Evolutionary conservation across 2,797 vertebrate genomes (phyloP).

Genomic region (Helostoma temminkii): DNA sequence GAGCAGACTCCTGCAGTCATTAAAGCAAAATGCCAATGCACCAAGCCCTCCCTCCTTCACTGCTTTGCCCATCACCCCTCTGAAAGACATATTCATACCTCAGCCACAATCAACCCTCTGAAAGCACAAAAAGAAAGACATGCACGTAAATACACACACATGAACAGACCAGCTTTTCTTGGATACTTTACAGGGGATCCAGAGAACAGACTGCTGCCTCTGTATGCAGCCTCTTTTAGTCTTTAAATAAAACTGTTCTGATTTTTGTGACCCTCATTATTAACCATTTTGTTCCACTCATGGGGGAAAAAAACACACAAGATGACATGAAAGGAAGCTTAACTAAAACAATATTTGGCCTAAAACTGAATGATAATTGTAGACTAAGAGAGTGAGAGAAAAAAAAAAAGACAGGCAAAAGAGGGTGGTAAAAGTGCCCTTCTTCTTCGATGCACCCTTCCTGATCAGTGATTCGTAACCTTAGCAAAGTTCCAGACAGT

Average conservation of each 20-base stretch:
- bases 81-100: slow-evolving; percentile 63
- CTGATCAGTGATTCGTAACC: slow-evolving; percentile 42
- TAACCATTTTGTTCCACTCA: background rate
- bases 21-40: slow-evolving; percentile 83
- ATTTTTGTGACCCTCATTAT: background rate
- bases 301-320: slow-evolving; percentile 12
- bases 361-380: slow-evolving; percentile 35
- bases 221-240: slow-evolving; percentile 26
- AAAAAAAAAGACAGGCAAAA: background rate
- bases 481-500: slow-evolving; percentile 46
- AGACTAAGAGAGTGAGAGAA: background rate
- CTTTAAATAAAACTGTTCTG: background rate
- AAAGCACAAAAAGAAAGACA: slow-evolving; percentile 46
- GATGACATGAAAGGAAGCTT: background rate
- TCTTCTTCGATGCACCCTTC: slow-evolving; percentile 4
- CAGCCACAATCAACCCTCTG: slow-evolving; percentile 59
- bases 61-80: slow-evolving; percentile 55
- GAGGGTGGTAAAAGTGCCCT: background rate
- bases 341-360: background rate
- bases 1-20: slow-evolving; percentile 82
- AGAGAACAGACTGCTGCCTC: slow-evolving; percentile 33
- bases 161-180: slow-evolving; percentile 43
- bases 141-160: slow-evolving; percentile 34
- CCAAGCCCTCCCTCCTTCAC: slow-evolving; percentile 60
- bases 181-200: slow-evolving; percentile 28